These are phyloP conservation scores for Odontomyia ornata DNA, from an alignment of 2,888 invertebrate species.

Conservation along the genomic window DNA sequence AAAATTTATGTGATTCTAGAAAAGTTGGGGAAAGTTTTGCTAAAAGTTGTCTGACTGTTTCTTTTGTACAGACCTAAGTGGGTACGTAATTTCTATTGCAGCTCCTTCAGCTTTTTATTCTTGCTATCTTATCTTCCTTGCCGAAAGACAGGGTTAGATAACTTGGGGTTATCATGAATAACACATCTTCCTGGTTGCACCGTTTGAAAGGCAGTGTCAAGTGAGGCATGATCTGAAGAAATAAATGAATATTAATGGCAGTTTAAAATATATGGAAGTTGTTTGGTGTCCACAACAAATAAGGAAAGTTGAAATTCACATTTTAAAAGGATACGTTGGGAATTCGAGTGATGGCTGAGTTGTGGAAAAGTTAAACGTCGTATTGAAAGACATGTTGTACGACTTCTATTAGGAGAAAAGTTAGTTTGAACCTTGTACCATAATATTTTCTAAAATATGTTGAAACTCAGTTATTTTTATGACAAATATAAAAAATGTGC, in stretches of 20 bases:
- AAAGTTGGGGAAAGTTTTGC: conserved; percentile 27
- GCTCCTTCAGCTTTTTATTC: neutral
- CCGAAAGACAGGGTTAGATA: neutral
- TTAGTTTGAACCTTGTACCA: too few species aligned
- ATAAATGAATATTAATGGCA: conserved; percentile 24
- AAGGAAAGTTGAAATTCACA: too few species aligned
- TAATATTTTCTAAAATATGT: too few species aligned
- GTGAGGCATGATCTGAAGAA: neutral
- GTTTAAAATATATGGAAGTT: neutral
- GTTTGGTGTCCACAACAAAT: too few species aligned
- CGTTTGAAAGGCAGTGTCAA: neutral
- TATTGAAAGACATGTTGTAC: too few species aligned
- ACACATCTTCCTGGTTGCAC: conserved; percentile 6
- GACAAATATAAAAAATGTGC: too few species aligned
- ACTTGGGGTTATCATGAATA: neutral
- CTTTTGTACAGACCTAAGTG: neutral
- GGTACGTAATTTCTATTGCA: conserved; percentile 22
- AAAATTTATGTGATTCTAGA: conserved; percentile 37
- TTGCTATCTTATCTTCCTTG: neutral
- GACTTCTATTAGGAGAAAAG: too few species aligned
- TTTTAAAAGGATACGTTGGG: too few species aligned
- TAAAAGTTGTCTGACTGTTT: neutral
- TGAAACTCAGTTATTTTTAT: too few species aligned
- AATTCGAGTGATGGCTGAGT: too few species aligned
- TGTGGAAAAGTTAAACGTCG: too few species aligned